Evolutionary conservation across 1,140 invertebrate species (phyloP).

Genomic region (Drosophila ambigua): DNA sequence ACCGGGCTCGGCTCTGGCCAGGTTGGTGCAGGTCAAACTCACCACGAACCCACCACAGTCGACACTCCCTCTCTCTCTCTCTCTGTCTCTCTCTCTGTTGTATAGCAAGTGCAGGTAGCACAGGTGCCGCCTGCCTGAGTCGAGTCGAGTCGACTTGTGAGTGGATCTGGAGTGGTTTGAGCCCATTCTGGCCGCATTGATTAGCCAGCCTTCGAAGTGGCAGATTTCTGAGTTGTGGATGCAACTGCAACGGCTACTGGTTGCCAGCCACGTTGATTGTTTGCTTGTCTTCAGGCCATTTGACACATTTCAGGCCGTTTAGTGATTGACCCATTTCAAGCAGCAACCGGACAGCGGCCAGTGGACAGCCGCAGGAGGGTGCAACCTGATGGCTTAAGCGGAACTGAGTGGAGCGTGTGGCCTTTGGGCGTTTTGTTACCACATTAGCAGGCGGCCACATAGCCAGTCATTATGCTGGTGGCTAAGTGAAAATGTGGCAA

Average conservation of each 20-base stretch:
- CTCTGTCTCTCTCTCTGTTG: neutral
- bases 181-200: constrained; percentile 41
- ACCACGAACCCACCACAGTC: constrained; percentile 54
- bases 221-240: constrained; percentile 8
- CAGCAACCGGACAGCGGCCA: neutral
- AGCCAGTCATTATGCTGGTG: constrained; percentile 41
- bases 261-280: constrained; percentile 37
- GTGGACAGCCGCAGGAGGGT: constrained; percentile 20
- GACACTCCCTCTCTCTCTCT: constrained; percentile 15
- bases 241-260: constrained; percentile 45
- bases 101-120: constrained; percentile 32
- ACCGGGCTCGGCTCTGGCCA: constrained; percentile 35
- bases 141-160: constrained; percentile 17
- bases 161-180: constrained; percentile 28
- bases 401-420: constrained; percentile 9
- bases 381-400: neutral
- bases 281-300: constrained; percentile 62
- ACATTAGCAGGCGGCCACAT: constrained; percentile 52
- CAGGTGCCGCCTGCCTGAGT: constrained; percentile 32
- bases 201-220: constrained; percentile 22
- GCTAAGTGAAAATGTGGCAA: constrained; percentile 36
- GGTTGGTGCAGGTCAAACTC: constrained; percentile 78
- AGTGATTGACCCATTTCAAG: constrained; percentile 71
- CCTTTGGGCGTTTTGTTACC: constrained; percentile 52
- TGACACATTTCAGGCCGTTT: constrained; percentile 72